phyloP scores from a whole-genome alignment of 2,888 invertebrate genomes.

The Eulithis prunata region DNA sequence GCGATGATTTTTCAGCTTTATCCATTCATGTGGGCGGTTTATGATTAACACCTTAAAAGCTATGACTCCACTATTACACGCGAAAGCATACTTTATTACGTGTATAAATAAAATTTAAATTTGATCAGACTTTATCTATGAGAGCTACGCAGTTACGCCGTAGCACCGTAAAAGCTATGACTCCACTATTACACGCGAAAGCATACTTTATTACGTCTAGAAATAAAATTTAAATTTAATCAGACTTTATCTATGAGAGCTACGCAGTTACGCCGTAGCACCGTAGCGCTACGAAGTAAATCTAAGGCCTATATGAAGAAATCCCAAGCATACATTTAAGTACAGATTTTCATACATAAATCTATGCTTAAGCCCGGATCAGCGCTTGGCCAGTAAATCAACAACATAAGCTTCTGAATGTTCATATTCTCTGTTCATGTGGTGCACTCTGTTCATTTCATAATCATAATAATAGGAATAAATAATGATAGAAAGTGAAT shows the following conservation, averaged over 20 bases:
- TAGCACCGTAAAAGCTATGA: conserved; percentile 54
- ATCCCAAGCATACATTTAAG: too few relatives aligned
- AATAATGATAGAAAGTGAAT: too few relatives aligned
- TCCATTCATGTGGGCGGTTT: conserved; percentile 60
- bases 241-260: too few relatives aligned
- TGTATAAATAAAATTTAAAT: neutral
- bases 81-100: neutral
- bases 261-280: conserved; percentile 4
- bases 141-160: conserved; percentile 3
- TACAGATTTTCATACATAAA: too few relatives aligned
- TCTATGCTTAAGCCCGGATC: too few relatives aligned
- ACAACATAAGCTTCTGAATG: too few relatives aligned
- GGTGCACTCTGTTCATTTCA: too few relatives aligned
- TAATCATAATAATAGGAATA: too few relatives aligned
- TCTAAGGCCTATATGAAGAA: too few relatives aligned
- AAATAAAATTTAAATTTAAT: neutral
- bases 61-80: conserved; percentile 13
- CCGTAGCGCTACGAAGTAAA: neutral
- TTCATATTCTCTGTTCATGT: too few relatives aligned
- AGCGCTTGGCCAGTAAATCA: too few relatives aligned
- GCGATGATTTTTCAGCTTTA: conserved; percentile 62
- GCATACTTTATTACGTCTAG: neutral
- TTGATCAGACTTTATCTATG: too few relatives aligned
- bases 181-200: conserved; percentile 8
- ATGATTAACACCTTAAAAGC: conserved; percentile 61